phyloP scores from a whole-genome alignment of 2,113 vertebrate genomes.

The Bubo blakistoni region DNA sequence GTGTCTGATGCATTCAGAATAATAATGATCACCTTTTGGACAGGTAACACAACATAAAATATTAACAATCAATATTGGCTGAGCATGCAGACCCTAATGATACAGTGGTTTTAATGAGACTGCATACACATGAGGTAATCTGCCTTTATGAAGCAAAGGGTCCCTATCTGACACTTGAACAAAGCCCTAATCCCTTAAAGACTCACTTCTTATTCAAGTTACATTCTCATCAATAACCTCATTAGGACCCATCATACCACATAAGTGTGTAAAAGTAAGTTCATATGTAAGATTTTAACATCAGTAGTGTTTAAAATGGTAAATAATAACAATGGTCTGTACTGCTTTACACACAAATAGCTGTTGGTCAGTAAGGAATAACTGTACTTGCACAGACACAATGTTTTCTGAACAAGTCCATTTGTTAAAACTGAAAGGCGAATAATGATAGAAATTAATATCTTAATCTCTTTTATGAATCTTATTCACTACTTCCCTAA shows the following conservation, averaged over 20 bases:
- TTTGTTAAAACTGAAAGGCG: background rate
- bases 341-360: background rate
- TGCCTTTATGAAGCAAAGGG: background rate
- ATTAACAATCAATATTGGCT: constrained; percentile 6
- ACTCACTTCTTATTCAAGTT: background rate
- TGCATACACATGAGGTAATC: background rate
- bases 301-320: background rate
- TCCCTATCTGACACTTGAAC: background rate
- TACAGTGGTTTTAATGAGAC: background rate
- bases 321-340: background rate
- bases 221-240: background rate
- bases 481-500: background rate
- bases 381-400: background rate
- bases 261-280: background rate
- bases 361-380: background rate
- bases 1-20: background rate
- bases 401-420: background rate
- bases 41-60: constrained; percentile 23
- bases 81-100: background rate
- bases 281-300: background rate
- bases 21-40: constrained; percentile 7
- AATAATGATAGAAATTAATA: background rate
- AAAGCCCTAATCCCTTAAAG: background rate
- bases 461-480: background rate
- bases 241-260: background rate